Evolutionary conservation across 1,140 invertebrate species (phyloP).

Genomic region (Papilio aristodemus): DNA sequence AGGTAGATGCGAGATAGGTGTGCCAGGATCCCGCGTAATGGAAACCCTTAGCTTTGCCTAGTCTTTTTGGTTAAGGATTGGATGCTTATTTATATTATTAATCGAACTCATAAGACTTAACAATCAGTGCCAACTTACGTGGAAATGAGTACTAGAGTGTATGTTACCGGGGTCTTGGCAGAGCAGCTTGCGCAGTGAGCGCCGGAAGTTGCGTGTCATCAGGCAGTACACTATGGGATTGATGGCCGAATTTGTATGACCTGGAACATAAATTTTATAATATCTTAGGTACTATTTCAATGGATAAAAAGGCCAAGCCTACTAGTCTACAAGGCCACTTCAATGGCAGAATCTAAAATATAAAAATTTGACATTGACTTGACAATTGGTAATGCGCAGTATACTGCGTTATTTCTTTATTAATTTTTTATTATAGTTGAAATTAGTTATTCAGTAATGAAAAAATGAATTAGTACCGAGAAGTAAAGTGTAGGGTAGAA

Average conservation of each 20-base stretch:
- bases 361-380: too few species aligned
- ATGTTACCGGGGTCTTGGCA: conserved; percentile 76
- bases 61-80: neutral
- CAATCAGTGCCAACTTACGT: conserved; percentile 64
- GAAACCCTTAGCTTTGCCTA: too few species aligned
- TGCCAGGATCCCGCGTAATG: too few species aligned
- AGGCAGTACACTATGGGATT: conserved; percentile 95
- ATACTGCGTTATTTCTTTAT: neutral
- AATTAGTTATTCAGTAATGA: conserved; percentile 2
- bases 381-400: too few species aligned
- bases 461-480: conserved; percentile 61
- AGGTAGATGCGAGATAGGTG: too few species aligned
- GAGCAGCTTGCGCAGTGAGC: conserved; percentile 83
- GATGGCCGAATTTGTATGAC: conserved; percentile 91
- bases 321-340: too few species aligned
- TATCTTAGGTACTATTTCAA: too few species aligned
- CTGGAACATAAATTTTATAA: too few species aligned
- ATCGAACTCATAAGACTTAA: conserved; percentile 1
- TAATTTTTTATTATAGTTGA: neutral
- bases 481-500: conserved; percentile 79
- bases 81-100: neutral
- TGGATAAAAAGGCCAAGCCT: too few species aligned
- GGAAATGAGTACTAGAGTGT: conserved; percentile 76
- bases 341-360: too few species aligned
- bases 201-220: conserved; percentile 92